Percentiles rank a stretch among this genome's conserved stretches.
Evolutionary conservation across 2,113 vertebrate genomes (phyloP).

Genomic region (Orthonyx spaldingii): DNA sequence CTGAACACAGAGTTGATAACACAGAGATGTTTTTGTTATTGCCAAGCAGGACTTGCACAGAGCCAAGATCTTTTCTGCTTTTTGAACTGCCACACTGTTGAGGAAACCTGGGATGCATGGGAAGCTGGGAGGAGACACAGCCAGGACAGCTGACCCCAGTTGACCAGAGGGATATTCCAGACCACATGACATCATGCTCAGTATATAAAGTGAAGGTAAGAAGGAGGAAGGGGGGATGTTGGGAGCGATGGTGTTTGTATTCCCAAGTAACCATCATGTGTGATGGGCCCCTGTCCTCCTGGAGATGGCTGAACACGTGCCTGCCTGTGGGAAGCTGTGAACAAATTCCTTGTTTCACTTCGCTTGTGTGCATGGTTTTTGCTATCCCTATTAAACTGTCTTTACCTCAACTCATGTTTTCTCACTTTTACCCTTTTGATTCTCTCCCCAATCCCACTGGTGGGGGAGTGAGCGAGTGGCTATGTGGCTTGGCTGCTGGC

Average conservation of each 20-base stretch:
- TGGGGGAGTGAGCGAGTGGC: background rate
- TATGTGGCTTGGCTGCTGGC: background rate
- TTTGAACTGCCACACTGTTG: background rate
- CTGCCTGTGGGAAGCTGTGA: background rate
- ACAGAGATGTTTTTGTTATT: background rate
- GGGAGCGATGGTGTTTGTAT: background rate
- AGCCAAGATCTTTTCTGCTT: background rate
- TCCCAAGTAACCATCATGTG: background rate
- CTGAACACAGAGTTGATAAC: background rate
- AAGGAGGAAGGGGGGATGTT: background rate
- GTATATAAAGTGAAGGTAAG: background rate
- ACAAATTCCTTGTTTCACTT: background rate
- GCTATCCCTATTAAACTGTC: background rate
- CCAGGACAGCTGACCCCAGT: background rate
- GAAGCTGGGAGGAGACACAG: background rate
- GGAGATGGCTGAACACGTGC: background rate
- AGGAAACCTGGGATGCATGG: background rate
- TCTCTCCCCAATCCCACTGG: background rate
- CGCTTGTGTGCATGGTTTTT: background rate
- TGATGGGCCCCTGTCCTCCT: background rate
- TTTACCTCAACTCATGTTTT: background rate
- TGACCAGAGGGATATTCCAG: background rate
- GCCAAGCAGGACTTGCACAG: background rate
- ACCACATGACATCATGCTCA: background rate
- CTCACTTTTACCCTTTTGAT: background rate